These are phyloP conservation scores for Chloroceryle amazona DNA, from an alignment of 2,797 vertebrate genomes.

Conservation along the genomic window DNA sequence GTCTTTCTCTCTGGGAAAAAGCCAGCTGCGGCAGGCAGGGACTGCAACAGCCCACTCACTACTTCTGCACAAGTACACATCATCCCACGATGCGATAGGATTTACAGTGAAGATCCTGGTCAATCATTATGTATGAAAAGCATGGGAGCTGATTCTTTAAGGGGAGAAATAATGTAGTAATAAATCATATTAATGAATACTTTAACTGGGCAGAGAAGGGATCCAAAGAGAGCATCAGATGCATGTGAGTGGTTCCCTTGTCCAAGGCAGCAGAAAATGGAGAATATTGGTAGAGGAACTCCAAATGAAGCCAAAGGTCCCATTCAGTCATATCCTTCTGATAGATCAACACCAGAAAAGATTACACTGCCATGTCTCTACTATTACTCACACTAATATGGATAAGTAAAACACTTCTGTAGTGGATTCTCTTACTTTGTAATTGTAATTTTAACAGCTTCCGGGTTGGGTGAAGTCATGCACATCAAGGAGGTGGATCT, in stretches of 20 bases:
- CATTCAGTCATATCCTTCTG: background rate
- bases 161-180: background rate
- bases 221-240: background rate
- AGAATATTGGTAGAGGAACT: background rate
- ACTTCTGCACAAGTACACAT: background rate
- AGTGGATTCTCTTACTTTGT: background rate
- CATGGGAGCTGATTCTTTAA: background rate
- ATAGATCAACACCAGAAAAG: background rate
- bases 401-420: background rate
- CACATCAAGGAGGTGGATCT: background rate
- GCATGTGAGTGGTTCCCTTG: background rate
- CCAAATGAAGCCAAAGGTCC: background rate
- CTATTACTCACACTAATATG: fast-evolving
- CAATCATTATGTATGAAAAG: background rate
- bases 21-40: background rate
- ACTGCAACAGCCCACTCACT: background rate
- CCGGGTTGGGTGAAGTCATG: background rate
- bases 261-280: background rate
- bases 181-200: background rate
- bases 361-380: background rate
- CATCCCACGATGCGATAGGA: background rate
- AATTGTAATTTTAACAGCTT: background rate
- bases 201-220: background rate
- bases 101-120: background rate
- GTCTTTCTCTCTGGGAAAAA: background rate